Base-by-base conservation (phyloP, 2,797 vertebrate species). In the Malacoctenus gilli region DNA sequence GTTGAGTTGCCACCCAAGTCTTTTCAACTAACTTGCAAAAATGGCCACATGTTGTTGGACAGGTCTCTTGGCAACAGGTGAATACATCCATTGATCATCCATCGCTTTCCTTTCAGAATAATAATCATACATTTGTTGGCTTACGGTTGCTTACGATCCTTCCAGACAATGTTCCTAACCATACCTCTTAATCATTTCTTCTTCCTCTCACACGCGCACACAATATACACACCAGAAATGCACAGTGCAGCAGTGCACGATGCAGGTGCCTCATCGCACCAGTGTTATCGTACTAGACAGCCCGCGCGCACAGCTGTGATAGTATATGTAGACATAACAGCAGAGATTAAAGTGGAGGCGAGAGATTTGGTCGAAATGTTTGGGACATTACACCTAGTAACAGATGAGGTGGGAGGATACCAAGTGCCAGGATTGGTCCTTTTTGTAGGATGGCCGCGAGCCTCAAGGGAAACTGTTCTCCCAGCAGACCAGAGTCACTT, bases 301-400 rank as follows among this genome's bases (percentile, higher is more conserved):
- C 83, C n/a, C 80, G 79, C 79, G 74, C 57, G n/a, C 64, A 55
- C 63, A 64, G 68, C 58, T 66, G 51, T 72, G 63, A 75, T 72
- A 51, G 52, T 59, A 32, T 55, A 30, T 61, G 60, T 73, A 80
- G 82, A 75, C 85, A 85, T 67, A 83, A 85, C 70, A 72, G 42
- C 32, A 56, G 23, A 80, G 82, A 84, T 78, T 70, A 84, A 87
- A 85, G 81, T 25, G 25, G 42, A 16, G 14, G 56, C 35, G 18
- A 51, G 59, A 72, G 25, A 28, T 5, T 28, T 59, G 19, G 20
- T 35, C 15, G 74, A 23, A 76, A 68, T 63, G 46, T 31, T n/a
- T 30, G 21, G 47, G 35, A n/a, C 23, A 55, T 59, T 39, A 55
- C 57, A 52, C 52, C 36, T 37, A 53, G 69, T 55, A 10, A 64